Base-by-base conservation (phyloP, 2,888 invertebrate genomes). In the Temnothorax rugatulus region DNA sequence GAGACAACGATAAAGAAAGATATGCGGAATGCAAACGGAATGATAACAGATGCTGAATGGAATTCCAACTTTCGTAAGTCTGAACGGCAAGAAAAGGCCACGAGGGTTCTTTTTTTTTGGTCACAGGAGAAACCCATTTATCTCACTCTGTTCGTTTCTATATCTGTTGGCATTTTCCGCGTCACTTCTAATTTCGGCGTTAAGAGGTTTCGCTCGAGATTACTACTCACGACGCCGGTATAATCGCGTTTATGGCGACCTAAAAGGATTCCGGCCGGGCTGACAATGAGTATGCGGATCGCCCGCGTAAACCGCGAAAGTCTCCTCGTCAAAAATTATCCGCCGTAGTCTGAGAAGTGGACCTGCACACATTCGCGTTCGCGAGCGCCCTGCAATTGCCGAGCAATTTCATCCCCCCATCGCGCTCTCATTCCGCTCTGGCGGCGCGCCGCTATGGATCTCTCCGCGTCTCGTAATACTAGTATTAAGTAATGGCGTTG, bases 401-500 rank as follows among this genome's bases (percentile, higher is more conserved):
- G n/a, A 59, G 61, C 52, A 79, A 69, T 81, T 83, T 83, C 50
- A 25, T 21, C n/a, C 38, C 21, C 25, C 63, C 61, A 34, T 63
- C 57, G 18, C 81, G 21, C 59, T 52, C 11, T 52, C 44, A 38
- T 52, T 18, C 25, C 76, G 13, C 41, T 29, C 44, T 29, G 8
- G 38, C 34, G n/a, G 7, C 34, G 8, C 21, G 66, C 61, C 21
- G 54, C 64, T 61, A 38, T 52, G 63, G 66, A 52, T 69, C 64
- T 25, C 59, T 41, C 41, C 50, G 57, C 66, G 44, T 71, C 74
- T 88, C 85, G 88, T 87, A 89, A 88, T 91, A 87, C 87, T 68
- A 77, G 85, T 86, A 88, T 88, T 87, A 89, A 91, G 90, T 86
- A 87, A 88, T 79, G 86, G 71, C 85, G 88, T 84, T 82, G 87